Conservation (phyloP, 1,140 invertebrate genomes). For the Eupristina koningsbergeri region DNA sequence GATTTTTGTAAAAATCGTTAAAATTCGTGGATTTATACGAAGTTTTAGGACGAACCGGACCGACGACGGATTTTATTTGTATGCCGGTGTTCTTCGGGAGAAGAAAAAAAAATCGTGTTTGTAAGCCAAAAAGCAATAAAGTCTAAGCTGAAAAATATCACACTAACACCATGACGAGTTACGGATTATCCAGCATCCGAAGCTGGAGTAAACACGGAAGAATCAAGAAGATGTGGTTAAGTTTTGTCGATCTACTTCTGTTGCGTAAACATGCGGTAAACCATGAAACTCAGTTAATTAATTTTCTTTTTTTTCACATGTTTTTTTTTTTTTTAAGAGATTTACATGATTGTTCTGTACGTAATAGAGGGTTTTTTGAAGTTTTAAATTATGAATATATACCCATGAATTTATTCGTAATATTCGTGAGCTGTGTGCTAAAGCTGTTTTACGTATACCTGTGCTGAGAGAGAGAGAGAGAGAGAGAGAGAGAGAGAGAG, state of each 20-base stretch:
- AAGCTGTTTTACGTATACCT: no score
- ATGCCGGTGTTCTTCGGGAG: no score
- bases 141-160: slow-evolving; percentile 37
- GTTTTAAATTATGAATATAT: no score
- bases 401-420: background rate
- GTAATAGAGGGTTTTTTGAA: background rate
- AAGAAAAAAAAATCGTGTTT: background rate
- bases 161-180: background rate
- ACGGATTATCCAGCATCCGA: background rate
- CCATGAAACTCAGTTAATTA: background rate
- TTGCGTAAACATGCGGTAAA: background rate
- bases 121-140: background rate
- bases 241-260: no score
- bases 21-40: background rate
- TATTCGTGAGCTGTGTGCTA: no score
- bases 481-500: no score
- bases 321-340: background rate
- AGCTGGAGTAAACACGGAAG: no score
- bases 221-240: background rate
- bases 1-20: background rate
- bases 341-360: background rate
- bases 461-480: no score
- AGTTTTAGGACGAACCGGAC: background rate
- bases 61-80: background rate
- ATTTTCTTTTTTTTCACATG: background rate